Evolutionary conservation across 1,140 invertebrate genomes (phyloP), one percentile per base, ranked within the genome.

Genomic region (Choristoneura fumiferana): DNA sequence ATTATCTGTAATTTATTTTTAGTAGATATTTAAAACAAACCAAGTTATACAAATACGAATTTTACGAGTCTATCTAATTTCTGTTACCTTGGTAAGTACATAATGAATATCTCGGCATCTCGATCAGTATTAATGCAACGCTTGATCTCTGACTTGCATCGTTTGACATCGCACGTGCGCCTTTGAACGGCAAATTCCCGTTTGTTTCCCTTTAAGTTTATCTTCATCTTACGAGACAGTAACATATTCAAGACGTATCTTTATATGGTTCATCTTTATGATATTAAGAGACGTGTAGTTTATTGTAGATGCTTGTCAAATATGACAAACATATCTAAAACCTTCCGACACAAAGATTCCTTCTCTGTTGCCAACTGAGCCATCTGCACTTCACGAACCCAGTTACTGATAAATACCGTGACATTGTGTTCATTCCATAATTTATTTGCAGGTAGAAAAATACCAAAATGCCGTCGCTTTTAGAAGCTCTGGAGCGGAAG

Each of bases 401-500:
- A 29, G 6, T 29, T 6, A 6, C 22, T 29, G 22, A 29, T 29
- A 3, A 29, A 2, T 3, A 29, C 22, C 22, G 22, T 29, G 22
- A 29, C 22, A 29, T 29, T 3, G 22, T 6, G 6, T 29, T 29
- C 2, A 29, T 29, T 29, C 2, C 22, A 29, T 29, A 39, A 39
- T 39, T 39, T 39, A 12, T n/a, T 39, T 39, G 2, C 67, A 85
- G 81, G 61, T 29, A 29, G 22, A 29, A 29, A 29, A 29, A n/a
- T 69, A 62, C 58, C 54, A 61, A 36, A 54, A 96, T 96, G 95
- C 94, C 95, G 80, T 95, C 95, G 58, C 89, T 97, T 61, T 84
- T 96, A 70, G 95, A 96, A 91, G 96, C 96, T 35, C 87, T 97
- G 63, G 94, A 96, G 90, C 91, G 94, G 55, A 97, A 97, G 78